Percentiles rank a stretch among this genome's conserved stretches.
Evolutionary conservation across 2,113 vertebrate species (phyloP).

Genomic region (Smithornis capensis): DNA sequence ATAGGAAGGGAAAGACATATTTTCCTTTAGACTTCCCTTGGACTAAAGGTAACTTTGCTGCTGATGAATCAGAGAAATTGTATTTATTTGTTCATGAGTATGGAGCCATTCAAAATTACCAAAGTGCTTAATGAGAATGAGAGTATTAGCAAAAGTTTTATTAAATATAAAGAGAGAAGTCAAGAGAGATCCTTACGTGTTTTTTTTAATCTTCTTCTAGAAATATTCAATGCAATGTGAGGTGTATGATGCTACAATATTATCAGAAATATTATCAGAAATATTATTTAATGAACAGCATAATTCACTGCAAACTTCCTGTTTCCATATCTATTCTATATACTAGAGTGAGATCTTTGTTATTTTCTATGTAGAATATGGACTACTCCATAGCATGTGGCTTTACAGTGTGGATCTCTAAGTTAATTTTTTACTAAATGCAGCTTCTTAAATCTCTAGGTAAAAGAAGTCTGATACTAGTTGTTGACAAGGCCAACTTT

Average conservation of each 20-base stretch:
- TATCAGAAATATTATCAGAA: background rate
- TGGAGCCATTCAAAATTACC: background rate
- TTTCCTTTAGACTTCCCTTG: background rate
- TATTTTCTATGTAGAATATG: background rate
- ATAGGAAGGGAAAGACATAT: background rate
- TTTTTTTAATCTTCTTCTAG: background rate
- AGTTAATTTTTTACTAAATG: background rate
- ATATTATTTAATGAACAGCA: background rate
- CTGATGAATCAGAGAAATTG: background rate
- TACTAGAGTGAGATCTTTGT: background rate
- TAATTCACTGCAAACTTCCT: background rate
- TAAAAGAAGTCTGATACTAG: background rate
- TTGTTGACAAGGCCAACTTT: background rate
- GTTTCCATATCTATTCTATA: background rate
- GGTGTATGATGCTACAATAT: background rate
- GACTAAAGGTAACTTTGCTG: background rate
- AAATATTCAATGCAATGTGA: background rate
- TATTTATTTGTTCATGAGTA: background rate
- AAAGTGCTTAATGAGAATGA: background rate
- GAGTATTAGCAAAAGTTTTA: background rate
- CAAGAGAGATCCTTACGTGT: background rate
- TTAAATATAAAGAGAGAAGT: background rate
- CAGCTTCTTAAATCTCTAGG: background rate
- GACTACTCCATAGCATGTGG: background rate
- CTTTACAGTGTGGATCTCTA: background rate